Percentiles rank a stretch among this genome's conserved stretches.
phyloP scores from a whole-genome alignment of 1,140 invertebrate species.

The Saxidomus purpurata region DNA sequence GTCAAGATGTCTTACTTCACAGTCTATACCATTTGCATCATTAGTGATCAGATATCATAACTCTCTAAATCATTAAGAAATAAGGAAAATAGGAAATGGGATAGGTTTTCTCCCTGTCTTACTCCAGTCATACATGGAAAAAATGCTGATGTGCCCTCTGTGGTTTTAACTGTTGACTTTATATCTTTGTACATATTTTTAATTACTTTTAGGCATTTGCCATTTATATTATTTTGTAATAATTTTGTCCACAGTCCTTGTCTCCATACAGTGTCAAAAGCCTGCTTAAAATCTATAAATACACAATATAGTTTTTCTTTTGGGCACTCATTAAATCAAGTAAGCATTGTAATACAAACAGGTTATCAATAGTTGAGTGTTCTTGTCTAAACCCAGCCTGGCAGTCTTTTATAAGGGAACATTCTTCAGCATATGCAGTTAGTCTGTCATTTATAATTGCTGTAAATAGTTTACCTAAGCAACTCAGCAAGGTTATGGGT shows the following conservation, averaged over 20 bases:
- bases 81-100: background rate
- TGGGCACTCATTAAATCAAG: background rate
- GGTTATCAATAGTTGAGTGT: background rate
- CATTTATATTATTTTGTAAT: background rate
- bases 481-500: background rate
- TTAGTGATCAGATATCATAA: background rate
- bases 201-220: background rate
- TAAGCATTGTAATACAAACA: background rate
- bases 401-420: background rate
- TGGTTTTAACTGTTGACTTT: conserved; percentile 1
- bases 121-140: background rate
- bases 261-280: background rate
- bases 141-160: background rate
- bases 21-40: background rate
- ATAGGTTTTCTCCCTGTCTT: background rate
- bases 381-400: background rate
- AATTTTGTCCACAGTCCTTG: background rate
- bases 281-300: background rate
- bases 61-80: background rate
- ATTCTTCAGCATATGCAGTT: background rate
- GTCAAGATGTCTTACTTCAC: background rate
- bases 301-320: background rate
- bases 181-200: background rate
- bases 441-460: background rate
- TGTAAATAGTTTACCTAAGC: background rate